phyloP scores from a whole-genome alignment of 1,140 invertebrate genomes.

The Cydia pomonella region DNA sequence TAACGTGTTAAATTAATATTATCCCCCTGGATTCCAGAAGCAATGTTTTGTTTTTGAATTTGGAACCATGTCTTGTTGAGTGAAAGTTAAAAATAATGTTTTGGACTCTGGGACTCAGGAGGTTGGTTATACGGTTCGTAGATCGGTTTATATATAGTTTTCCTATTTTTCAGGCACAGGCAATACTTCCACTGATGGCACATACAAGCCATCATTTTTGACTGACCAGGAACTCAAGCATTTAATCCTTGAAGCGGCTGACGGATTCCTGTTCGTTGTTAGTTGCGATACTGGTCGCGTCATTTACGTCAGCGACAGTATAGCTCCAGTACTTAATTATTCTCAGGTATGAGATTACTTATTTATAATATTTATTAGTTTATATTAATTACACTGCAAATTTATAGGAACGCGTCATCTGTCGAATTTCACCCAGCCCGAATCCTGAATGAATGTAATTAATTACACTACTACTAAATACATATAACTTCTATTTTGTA shows the following conservation, averaged over 20 bases:
- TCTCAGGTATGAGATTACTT: conserved; percentile 85
- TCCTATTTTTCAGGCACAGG: conserved; percentile 88
- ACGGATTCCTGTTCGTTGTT: conserved; percentile 99
- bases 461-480: too few relatives aligned
- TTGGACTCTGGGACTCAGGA: too few relatives aligned
- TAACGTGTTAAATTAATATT: too few relatives aligned
- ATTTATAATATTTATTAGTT: too few relatives aligned
- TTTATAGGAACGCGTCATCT: background rate
- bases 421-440: too few relatives aligned
- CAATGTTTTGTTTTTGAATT: too few relatives aligned
- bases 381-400: too few relatives aligned
- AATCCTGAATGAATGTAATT: too few relatives aligned
- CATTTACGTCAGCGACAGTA: conserved; percentile 99
- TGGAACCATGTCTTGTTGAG: too few relatives aligned
- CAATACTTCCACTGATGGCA: conserved; percentile 95
- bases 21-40: too few relatives aligned
- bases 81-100: too few relatives aligned
- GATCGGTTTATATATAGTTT: conserved; percentile 1
- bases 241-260: conserved; percentile 98
- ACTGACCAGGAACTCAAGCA: conserved; percentile 99
- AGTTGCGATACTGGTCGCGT: conserved; percentile 98
- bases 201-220: conserved; percentile 99
- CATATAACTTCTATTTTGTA: conserved; percentile 35
- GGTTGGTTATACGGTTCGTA: too few relatives aligned
- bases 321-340: conserved; percentile 98